These are phyloP conservation scores for Brassicogethes aeneus DNA, from an alignment of 2,888 invertebrate species.

Conservation along the genomic window DNA sequence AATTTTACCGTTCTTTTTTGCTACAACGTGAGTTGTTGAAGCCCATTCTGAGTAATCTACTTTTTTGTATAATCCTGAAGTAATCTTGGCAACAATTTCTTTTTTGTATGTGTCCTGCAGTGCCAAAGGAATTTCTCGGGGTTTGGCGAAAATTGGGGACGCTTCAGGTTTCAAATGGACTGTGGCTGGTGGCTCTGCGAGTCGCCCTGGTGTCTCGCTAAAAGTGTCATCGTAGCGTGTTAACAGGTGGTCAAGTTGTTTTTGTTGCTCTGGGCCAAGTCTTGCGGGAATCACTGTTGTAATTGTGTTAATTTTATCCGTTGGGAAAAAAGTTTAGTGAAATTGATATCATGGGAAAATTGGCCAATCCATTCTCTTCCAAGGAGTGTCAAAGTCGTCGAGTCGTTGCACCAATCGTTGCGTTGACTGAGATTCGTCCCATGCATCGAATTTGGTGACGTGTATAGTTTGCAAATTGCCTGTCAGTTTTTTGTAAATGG, in stretches of 20 bases:
- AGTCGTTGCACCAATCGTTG: constrained; percentile 1
- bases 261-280: constrained; percentile 1
- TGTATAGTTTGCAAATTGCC: constrained; percentile 9
- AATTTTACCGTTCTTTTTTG: constrained; percentile 12
- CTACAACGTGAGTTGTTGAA: constrained; percentile 14
- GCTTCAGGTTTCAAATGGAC: constrained; percentile 19
- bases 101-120: constrained; percentile 14
- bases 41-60: constrained; percentile 19
- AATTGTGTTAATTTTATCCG: no score
- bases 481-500: constrained; percentile 4
- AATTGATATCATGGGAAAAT: no score
- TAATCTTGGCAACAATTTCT: constrained; percentile 15
- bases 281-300: no score
- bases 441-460: constrained; percentile 8
- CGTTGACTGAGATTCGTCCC: constrained; percentile 5
- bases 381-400: constrained; percentile 5
- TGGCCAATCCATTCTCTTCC: constrained; percentile 10
- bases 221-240: constrained; percentile 15
- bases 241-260: constrained; percentile 5
- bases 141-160: constrained; percentile 16
- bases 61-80: constrained; percentile 17
- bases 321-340: no score
- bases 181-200: constrained; percentile 15
- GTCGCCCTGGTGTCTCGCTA: constrained; percentile 15
- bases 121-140: constrained; percentile 9